Evolutionary conservation across 2,797 vertebrate species (phyloP), one percentile per base, ranked within the genome.

Genomic region (Hypotaenidia okinawae): DNA sequence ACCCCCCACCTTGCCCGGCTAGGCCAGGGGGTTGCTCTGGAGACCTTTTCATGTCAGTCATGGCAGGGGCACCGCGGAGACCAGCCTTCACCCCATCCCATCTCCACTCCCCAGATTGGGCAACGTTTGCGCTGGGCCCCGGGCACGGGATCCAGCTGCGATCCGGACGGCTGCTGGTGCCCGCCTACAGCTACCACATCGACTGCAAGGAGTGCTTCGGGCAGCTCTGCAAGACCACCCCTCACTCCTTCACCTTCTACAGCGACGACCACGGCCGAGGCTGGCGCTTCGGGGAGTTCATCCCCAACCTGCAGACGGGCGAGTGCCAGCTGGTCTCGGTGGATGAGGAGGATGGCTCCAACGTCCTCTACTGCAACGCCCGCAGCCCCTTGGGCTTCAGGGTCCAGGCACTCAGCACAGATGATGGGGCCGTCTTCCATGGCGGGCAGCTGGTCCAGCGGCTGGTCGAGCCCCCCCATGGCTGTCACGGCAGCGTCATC

Each of bases 321-420:
- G 99, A 99, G 97, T 99, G 99, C 97, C 99, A 99, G 97, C 93
- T 99, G 97, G 99, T 98, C 43, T 98, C 98, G 0, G 98, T 99
- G 96, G 99, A 99, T 0, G 97, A 99, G 33, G 98, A 99, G 81
- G 98, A 98, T 0, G 99, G 99, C 0, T 98, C 97, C 33, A 98
- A 98, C 0, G 55, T 99, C 30, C 95, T 99, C 87, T 99, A 99
- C 97, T 99, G 99, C 85, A 99, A 99, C 0, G 99, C 99, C 2
- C 98, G 99, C 93, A 99, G 99, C 90, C 97, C 98, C 5, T 92
- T 99, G 43, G 99, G 99, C 7, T 99, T 97, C 97, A 97, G 99
- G 22, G 98, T 99, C 5, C 99, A 99, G 97, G 98, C 99, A 0
- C 97, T 99, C 37, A 99, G 99, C 87, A 94, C 97, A 1, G 98